Evolutionary conservation across 2,888 invertebrate species (phyloP).

Genomic region (Zygogramma bicolorata): DNA sequence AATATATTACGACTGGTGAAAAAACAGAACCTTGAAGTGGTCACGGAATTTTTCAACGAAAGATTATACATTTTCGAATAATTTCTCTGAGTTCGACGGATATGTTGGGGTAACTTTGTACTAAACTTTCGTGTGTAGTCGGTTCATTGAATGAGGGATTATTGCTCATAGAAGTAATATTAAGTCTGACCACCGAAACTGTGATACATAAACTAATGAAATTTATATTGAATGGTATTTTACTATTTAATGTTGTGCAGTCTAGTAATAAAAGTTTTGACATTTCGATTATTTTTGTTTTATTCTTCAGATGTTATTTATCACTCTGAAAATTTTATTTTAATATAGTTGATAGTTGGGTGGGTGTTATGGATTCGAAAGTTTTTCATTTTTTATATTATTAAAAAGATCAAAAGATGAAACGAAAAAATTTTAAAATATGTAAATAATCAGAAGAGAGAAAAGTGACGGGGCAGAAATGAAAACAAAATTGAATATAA

Average conservation of each 20-base stretch:
- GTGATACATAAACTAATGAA: conserved; percentile 48
- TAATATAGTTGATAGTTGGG: no score
- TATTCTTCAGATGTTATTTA: background rate
- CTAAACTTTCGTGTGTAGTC: conserved; percentile 28
- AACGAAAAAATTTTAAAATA: no score
- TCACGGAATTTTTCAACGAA: background rate
- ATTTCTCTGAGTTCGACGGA: conserved; percentile 13
- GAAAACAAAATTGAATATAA: no score
- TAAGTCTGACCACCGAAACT: conserved; percentile 43
- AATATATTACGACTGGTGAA: no score
- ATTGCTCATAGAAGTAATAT: conserved; percentile 36
- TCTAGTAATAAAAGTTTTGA: conserved; percentile 19
- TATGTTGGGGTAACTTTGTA: conserved; percentile 26
- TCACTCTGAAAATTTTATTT: no score
- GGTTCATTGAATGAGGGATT: conserved; percentile 22
- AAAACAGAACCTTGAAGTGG: background rate
- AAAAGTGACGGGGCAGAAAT: no score
- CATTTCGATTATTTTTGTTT: background rate
- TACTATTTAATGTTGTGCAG: conserved; percentile 19
- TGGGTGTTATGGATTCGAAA: no score
- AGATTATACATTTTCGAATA: background rate
- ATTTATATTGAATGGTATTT: conserved; percentile 32
- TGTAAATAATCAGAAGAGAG: no score
- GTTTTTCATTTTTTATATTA: no score
- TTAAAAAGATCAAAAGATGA: no score